These are phyloP conservation scores for Anomalospiza imberbis DNA, from an alignment of 2,797 vertebrate genomes.

Conservation along the genomic window DNA sequence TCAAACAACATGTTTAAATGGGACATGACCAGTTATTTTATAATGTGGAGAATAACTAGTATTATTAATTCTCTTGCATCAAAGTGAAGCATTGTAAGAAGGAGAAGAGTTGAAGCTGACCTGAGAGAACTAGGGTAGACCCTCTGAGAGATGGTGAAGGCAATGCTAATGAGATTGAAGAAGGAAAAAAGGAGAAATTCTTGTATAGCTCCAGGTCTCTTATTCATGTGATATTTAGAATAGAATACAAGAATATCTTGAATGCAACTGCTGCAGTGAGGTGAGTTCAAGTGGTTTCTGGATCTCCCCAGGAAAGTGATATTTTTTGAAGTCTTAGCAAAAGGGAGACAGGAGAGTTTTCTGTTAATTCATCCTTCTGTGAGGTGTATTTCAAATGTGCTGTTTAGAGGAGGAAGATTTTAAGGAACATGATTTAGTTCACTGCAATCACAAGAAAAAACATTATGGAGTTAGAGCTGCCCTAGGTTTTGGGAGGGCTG, in stretches of 20 bases:
- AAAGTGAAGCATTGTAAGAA: background rate
- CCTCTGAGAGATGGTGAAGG: background rate
- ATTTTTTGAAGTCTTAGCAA: background rate
- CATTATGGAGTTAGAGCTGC: background rate
- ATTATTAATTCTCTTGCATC: background rate
- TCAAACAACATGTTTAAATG: background rate
- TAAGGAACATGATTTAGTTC: background rate
- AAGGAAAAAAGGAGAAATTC: background rate
- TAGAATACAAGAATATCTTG: background rate
- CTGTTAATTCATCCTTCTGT: background rate
- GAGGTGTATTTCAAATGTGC: background rate
- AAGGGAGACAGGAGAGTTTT: background rate
- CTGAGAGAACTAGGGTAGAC: conserved; percentile 15
- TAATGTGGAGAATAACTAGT: background rate
- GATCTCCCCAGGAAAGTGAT: background rate
- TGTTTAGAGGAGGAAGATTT: background rate
- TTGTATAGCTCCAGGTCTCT: background rate
- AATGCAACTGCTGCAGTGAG: background rate
- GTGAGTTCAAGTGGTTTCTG: background rate
- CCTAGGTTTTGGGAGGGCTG: background rate
- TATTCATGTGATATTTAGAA: background rate
- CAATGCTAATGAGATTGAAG: background rate
- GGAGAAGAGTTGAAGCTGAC: background rate
- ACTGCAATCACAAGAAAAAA: background rate
- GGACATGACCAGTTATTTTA: background rate